A percentile compares a stretch with the other conserved stretches of the same genome.
These are phyloP conservation scores for Micropterix aruncella DNA, from an alignment of 2,888 invertebrate species.

Conservation along the genomic window DNA sequence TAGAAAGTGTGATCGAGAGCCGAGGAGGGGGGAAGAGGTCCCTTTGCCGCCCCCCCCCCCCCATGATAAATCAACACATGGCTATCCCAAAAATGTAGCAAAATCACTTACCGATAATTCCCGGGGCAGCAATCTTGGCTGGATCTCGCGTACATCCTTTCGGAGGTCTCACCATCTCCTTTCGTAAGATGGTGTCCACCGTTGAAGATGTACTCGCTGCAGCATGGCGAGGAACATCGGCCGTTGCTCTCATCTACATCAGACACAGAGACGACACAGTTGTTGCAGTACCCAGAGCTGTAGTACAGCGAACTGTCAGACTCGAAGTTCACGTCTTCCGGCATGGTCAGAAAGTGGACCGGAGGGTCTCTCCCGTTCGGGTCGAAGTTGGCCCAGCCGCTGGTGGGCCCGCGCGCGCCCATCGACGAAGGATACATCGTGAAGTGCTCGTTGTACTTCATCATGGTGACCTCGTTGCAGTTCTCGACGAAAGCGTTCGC, in stretches of 20 bases:
- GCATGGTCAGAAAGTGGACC: constrained; percentile 24
- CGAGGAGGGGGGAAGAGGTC: no score
- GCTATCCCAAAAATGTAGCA: no score
- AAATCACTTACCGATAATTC: constrained; percentile 29
- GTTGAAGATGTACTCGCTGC: constrained; percentile 38
- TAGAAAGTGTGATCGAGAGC: no score
- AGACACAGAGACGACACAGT: neutral
- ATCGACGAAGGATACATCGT: constrained; percentile 8
- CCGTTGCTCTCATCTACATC: constrained; percentile 18
- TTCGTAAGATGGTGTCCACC: constrained; percentile 35
- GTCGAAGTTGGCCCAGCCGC: constrained; percentile 17
- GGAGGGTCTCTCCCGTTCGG: no score
- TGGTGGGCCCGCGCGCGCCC: constrained; percentile 14
- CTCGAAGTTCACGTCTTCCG: constrained; percentile 25
- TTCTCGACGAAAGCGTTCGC: constrained; percentile 33
- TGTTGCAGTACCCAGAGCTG: constrained; percentile 14
- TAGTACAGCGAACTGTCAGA: constrained; percentile 24
- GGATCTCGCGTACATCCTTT: constrained; percentile 22
- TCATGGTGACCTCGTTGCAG: constrained; percentile 24
- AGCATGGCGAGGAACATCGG: constrained; percentile 33
- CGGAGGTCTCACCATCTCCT: constrained; percentile 14
- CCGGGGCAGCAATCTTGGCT: constrained; percentile 29
- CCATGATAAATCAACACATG: no score
- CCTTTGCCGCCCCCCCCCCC: no score
- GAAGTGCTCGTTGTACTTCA: constrained; percentile 21